Conservation (phyloP, 2,888 invertebrate genomes). For the Endotricha flammealis region DNA sequence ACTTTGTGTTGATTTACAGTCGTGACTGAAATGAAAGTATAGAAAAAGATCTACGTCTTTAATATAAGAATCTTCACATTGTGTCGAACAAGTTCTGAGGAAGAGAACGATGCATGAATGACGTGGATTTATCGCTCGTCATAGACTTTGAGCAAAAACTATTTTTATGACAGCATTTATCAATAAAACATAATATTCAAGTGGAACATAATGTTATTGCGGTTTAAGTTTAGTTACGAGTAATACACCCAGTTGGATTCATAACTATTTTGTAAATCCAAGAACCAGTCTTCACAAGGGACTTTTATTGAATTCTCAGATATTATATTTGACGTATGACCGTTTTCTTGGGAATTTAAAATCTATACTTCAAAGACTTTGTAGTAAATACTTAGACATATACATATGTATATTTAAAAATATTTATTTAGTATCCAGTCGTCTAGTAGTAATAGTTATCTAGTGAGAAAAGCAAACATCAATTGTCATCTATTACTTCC, state of each 20-base stretch:
- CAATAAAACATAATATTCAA: not conserved
- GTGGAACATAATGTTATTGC: not conserved
- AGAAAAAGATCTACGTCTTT: constrained; percentile 3
- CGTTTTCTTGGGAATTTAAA: too few species aligned
- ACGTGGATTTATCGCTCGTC: constrained; percentile 1
- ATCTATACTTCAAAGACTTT: too few species aligned
- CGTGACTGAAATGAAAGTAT: constrained; percentile 15
- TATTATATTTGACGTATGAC: too few species aligned
- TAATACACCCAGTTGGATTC: not conserved
- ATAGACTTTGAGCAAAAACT: not conserved
- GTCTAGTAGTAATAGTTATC: too few species aligned
- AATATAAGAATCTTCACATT: constrained; percentile 6
- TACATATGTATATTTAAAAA: too few species aligned
- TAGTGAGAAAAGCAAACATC: too few species aligned
- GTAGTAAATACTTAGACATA: too few species aligned
- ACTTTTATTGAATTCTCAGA: not conserved
- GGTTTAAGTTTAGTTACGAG: too few species aligned
- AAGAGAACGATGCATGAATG: not conserved
- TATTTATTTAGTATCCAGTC: too few species aligned
- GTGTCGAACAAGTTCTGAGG: constrained; percentile 3
- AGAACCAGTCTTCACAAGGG: not conserved
- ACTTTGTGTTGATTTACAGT: constrained; percentile 36
- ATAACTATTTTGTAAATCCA: not conserved
- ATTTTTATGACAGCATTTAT: not conserved
- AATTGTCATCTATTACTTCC: too few species aligned